Base-by-base conservation (phyloP, 2,797 vertebrate genomes). In the Macropodus opercularis region DNA sequence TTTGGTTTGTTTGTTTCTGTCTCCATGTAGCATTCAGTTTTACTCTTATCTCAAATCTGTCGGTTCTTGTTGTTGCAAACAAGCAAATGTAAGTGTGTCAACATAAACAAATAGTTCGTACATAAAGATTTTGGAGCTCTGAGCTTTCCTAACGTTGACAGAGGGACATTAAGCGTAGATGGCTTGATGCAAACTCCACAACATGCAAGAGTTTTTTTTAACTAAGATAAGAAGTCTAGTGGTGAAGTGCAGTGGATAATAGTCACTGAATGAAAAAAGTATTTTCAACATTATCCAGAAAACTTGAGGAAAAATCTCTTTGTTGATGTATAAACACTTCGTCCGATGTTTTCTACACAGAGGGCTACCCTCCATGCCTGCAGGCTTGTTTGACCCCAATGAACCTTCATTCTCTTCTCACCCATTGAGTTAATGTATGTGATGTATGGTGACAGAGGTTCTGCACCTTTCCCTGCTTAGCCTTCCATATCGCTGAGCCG, bases 91-190 rank as follows among this genome's bases (percentile, higher is more conserved):
- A 18, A 49, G 11, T 52, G 32, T 83, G n/a, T 79, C 81, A 34
- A 54, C 34, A 75, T 75, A n/a, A n/a, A n/a, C n/a, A n/a, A 54
- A 79, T 80, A 52, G 80, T 80, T 83, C 75, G 75, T 71, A 49
- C 40, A 78, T 63, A 76, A 73, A 86, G 69, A 77, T 85, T 72
- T 50, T 52, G 58, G 19, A 80, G 67, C 42, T 70, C 67, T 39
- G 22, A 71, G 69, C 63, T 84, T 73, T 54, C 21, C 42, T 63
- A 52, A 51, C 63, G 54, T 80, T 82, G 61, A 46, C 49, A 39
- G 56, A 62, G n/a, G 29, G n/a, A n/a, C n/a, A n/a, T n/a, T n/a
- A n/a, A 64, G 66, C 54, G 73, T 34, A 38, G 42, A 27, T 38
- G 44, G 69, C 55, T 62, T 67, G 71, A 72, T 75, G 53, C 57